Base-by-base conservation (phyloP, 2,888 invertebrate species). In the Parascotia fuliginaria region DNA sequence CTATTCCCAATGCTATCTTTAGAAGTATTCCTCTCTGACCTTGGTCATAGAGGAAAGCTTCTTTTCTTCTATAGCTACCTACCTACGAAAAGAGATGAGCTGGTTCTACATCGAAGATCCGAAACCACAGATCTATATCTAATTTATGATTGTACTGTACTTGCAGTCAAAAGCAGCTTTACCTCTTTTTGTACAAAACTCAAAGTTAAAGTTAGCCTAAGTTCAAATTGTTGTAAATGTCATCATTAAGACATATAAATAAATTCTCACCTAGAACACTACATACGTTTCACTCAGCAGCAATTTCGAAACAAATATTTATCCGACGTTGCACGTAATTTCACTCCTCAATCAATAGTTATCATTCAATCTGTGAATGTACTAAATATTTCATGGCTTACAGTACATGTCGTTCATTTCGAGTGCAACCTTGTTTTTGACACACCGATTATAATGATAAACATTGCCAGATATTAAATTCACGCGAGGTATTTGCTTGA, bases 361-460 rank as follows among this genome's bases (percentile, higher is more conserved):
- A 77, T 78, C 76, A 16, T 28, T 33, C 58, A 58, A 78, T 76
- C 75, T 49, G 46, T 46, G 64, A 57, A 65, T 72, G 68, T 59
- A 58, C 59, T 48, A 61, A 70, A 77, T 79, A 67, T 77, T 75
- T 77, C 71, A 77, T 61, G 62, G 60, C 61, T 65, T 65, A 56
- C 66, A 52, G 58, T 32, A 13, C 36, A 9, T 28, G 34, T 42
- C 47, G 33, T 42, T 24, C 13, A 60, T 65, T 72, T 56, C 53
- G 59, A 70, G 63, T 60, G 59, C 67, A 65, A 55, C 61, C 69
- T 61, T 44, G 44, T 73, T 74, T 65, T 71, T 77, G 80, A 78
- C 81, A 75, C 60, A 53, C 46, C 70, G 75, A 79, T 79, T 69
- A 70, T 64, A 53, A 69, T 76, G 81, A 83, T 82, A 76, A 77